These are phyloP conservation scores for Muntiacus muntjak DNA, from an alignment of 2,113 vertebrate species.

Conservation along the genomic window DNA sequence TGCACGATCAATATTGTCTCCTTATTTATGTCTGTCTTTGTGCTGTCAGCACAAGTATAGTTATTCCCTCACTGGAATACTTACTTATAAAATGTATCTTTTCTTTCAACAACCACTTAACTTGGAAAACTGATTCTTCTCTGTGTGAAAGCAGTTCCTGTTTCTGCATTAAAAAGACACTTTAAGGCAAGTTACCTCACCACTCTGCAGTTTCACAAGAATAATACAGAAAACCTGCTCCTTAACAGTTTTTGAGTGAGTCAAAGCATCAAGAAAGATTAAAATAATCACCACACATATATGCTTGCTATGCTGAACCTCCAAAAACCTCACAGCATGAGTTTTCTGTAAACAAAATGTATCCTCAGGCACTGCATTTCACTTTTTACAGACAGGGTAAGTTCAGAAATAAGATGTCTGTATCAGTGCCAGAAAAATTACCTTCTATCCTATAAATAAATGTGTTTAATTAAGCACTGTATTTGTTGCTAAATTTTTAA, in stretches of 20 bases:
- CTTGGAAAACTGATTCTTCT: conserved; percentile 49
- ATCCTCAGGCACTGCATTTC: background rate
- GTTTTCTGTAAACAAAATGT: background rate
- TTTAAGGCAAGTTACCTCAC: background rate
- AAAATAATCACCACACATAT: conserved; percentile 21
- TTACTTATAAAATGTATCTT: conserved; percentile 29
- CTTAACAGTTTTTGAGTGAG: conserved; percentile 15
- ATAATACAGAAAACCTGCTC: background rate
- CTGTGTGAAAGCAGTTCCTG: conserved; percentile 43
- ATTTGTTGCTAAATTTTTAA: background rate
- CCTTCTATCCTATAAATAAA: background rate
- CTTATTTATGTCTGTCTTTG: background rate
- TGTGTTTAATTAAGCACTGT: conserved; percentile 23
- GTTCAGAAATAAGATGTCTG: background rate
- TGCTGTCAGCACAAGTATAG: background rate
- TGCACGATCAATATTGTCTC: background rate
- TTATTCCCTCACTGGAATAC: conserved; percentile 1
- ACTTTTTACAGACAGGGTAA: background rate
- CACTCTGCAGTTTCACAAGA: background rate
- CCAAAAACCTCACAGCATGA: background rate
- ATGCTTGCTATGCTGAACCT: background rate
- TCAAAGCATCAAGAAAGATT: conserved; percentile 29
- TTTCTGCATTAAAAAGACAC: conserved; percentile 18
- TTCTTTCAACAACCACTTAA: conserved; percentile 51
- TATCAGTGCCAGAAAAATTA: background rate